Conservation (phyloP, 2,888 invertebrate genomes). For the Hedychridium roseum region DNA sequence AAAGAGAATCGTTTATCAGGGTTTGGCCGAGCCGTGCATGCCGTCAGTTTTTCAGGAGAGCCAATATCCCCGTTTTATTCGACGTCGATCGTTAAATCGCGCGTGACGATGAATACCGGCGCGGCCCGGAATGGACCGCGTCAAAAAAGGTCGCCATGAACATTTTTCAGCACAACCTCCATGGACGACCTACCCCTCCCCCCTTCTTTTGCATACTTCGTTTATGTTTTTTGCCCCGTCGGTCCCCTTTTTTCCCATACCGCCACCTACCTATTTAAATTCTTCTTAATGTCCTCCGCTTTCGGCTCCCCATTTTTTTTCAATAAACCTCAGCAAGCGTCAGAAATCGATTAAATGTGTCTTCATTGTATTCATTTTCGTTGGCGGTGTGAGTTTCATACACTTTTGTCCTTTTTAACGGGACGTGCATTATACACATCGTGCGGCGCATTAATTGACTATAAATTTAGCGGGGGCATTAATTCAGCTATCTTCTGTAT, state of each 20-base stretch:
- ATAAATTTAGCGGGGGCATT: slow-evolving; percentile 51
- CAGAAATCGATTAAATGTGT: too few species aligned
- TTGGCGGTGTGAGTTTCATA: not conserved
- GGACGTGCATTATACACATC: slow-evolving; percentile 22
- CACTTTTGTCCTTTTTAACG: not conserved
- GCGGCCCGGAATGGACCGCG: slow-evolving; percentile 22
- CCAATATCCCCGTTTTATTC: slow-evolving; percentile 16
- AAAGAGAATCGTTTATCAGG: slow-evolving; percentile 1
- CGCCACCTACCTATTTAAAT: too few species aligned
- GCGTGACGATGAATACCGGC: slow-evolving; percentile 35
- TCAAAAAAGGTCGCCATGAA: slow-evolving; percentile 23
- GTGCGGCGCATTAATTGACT: slow-evolving; percentile 53
- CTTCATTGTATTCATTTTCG: not conserved
- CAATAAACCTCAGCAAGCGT: too few species aligned
- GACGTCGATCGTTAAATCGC: slow-evolving; percentile 40
- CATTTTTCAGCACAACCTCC: slow-evolving; percentile 17
- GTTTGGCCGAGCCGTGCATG: slow-evolving; percentile 7
- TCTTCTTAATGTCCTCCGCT: too few species aligned
- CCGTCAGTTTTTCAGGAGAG: slow-evolving; percentile 15
- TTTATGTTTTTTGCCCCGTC: too few species aligned
- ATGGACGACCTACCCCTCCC: too few species aligned
- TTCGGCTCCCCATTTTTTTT: too few species aligned
- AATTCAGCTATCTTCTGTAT: slow-evolving; percentile 51
- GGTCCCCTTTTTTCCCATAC: too few species aligned
- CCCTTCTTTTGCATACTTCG: too few species aligned